A percentile compares a stretch with the other conserved stretches of the same genome.
These are phyloP conservation scores for Falco punctatus DNA, from an alignment of 2,113 vertebrate genomes.

Conservation along the genomic window DNA sequence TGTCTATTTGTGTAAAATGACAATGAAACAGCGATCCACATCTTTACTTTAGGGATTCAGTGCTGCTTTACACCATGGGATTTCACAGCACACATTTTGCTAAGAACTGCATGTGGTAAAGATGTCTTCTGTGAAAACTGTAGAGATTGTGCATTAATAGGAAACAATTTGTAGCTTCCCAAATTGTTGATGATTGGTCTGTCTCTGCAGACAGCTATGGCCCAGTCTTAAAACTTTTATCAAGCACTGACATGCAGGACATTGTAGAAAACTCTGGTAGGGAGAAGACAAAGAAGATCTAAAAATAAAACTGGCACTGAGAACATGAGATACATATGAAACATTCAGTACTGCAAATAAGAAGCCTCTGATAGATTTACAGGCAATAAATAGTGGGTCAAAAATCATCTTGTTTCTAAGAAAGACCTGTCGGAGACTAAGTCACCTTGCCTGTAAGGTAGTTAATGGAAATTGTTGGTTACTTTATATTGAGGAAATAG, in stretches of 20 bases:
- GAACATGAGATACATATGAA: not conserved
- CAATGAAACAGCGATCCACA: rapidly evolving
- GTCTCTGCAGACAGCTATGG: not conserved
- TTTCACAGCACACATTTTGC: not conserved
- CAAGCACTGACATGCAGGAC: not conserved
- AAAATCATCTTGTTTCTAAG: not conserved
- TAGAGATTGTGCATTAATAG: not conserved
- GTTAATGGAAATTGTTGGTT: not conserved
- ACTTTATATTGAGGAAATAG: not conserved
- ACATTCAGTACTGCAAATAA: not conserved
- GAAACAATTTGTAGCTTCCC: not conserved
- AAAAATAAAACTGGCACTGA: not conserved
- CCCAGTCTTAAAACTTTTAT: not conserved
- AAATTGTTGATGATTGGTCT: not conserved
- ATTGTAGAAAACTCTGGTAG: not conserved
- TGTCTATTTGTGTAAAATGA: not conserved
- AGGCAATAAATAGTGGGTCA: not conserved
- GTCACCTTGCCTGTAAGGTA: not conserved
- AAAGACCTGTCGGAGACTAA: not conserved
- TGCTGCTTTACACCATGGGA: not conserved
- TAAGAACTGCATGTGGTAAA: not conserved
- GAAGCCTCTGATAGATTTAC: not conserved
- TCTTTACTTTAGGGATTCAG: not conserved
- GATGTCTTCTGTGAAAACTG: not conserved
- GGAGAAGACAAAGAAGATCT: not conserved